Evolutionary conservation across 2,888 invertebrate species (phyloP), one percentile per base, ranked within the genome.

Genomic region (Coleophora deauratella): DNA sequence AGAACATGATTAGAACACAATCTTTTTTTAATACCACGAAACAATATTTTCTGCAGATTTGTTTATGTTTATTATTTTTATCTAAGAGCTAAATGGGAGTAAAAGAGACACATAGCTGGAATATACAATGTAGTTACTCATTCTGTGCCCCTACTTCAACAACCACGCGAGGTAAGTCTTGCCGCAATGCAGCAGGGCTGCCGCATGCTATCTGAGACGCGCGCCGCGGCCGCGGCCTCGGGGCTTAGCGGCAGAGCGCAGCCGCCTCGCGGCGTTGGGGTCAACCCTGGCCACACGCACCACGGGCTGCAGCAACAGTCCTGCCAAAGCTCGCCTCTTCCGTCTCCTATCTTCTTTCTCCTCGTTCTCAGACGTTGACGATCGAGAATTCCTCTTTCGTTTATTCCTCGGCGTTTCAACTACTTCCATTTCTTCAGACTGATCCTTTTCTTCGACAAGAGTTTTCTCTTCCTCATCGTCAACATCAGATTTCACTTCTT

Each of bases 251-350:
- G 77, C 74, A 0, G 80, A 80, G 35, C 79, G 73, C 45, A 80
- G 64, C 0, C 75, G 54, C 1, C 79, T 62, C 28, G 73, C 67
- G 11, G 66, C 68, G 15, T 50, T 49, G 0, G 74, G 59, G 48
- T 90, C 90, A 53, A 91, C 87, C 49, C 91, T 88, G 62, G 90
- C 88, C 51, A 91, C 90, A 9, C 90, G 81, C 52, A 91, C 91
- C 45, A 89, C 88, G 0, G 91, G 91, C 65, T 91, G 90, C 60
- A 89, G 80, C 60, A 70, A 66, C 37, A 76, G 51, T 9, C 71
- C 70, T 30, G 66, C 68, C 48, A 73, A 41, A 14, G 67, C 61
- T 3, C 72, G 68, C 51, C 65, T 73, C 61, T 62, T 77, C 55
- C 63, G 78, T 56, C 55, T 66, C 38, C 50, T 49, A 32, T 54